phyloP scores from a whole-genome alignment of 2,888 invertebrate species.

The Tetanocera ferruginea region DNA sequence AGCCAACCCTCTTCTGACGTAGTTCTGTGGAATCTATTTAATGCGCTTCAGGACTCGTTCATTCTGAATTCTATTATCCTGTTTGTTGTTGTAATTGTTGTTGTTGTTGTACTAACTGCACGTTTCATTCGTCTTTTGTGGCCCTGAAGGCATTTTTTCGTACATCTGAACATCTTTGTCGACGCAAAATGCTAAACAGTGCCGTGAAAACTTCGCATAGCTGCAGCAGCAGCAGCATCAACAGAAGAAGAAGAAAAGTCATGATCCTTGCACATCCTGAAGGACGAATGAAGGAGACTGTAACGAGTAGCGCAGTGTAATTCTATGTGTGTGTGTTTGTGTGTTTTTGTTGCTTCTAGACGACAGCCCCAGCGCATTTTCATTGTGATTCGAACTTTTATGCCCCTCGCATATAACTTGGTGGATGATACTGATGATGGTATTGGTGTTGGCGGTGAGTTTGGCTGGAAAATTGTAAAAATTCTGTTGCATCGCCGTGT shows the following conservation, averaged over 20 bases:
- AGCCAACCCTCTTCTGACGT: background rate
- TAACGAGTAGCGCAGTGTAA: background rate
- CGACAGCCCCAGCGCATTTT: constrained; percentile 9
- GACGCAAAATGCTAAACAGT: constrained; percentile 31
- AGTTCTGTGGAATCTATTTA: constrained; percentile 36
- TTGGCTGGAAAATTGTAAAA: too few species aligned
- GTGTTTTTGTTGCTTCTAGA: background rate
- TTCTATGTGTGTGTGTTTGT: background rate
- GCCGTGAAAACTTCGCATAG: background rate
- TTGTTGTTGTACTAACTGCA: background rate
- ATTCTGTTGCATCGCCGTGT: background rate
- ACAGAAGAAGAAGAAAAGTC: constrained; percentile 11
- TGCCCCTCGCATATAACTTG: constrained; percentile 8
- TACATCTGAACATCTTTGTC: constrained; percentile 22
- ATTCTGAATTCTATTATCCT: constrained; percentile 31
- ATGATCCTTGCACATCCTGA: constrained; percentile 59
- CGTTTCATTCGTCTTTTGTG: background rate
- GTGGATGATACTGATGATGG: background rate
- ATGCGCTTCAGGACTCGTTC: constrained; percentile 39
- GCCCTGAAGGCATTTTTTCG: constrained; percentile 35
- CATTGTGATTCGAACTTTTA: constrained; percentile 18
- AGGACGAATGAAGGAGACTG: constrained; percentile 67
- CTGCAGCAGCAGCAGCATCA: background rate
- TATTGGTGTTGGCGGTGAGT: background rate
- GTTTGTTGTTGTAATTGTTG: constrained; percentile 4